Evolutionary conservation across 1,140 invertebrate genomes (phyloP), one percentile per base, ranked within the genome.

Genomic region (Drosophila sulfurigaster): DNA sequence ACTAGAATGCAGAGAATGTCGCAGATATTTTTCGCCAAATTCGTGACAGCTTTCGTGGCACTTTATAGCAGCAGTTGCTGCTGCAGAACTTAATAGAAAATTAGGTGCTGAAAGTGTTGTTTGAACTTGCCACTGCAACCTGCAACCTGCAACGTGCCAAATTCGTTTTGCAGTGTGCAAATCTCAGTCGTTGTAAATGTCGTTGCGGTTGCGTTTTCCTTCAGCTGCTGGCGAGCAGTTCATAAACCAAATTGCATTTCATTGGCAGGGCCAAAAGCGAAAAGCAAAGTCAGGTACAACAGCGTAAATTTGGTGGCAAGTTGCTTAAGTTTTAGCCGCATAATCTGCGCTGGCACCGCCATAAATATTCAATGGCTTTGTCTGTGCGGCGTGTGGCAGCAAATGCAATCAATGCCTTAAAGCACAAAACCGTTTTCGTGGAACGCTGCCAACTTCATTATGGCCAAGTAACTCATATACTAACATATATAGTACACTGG

Each of bases 231-330:
- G 63, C 38, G 45, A 25, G 63, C 59, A 81, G 85, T 83, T 88
- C 85, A 88, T 88, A 88, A 88, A 88, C 78, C 78, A 88, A 88
- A 88, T 89, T 88, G 85, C 85, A 89, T 87, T 87, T 79, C 81
- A 77, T 83, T 63, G 81, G 38, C 45, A 6, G 20, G 68, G 56
- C 56, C 69, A 38, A 75, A 67, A 64, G 51, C 20, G 28, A 58
- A 75, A 67, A 64, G 51, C 20, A 16, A 58, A 75, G 78, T 66
- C 70, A 58, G 49, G 32, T 60, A 46, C 60, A 74, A 43, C 57
- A 74, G 69, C 69, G 75, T 60, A 54, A 62, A 66, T 66, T 75
- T 64, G 65, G 60, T 71, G 78, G 70, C 73, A 88, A 89, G 66
- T 80, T 80, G 83, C 72, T 80, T 80, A 89, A 88, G 73, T 86